Base-by-base conservation (phyloP, 1,140 invertebrate species). In the Zaprionus inermis region DNA sequence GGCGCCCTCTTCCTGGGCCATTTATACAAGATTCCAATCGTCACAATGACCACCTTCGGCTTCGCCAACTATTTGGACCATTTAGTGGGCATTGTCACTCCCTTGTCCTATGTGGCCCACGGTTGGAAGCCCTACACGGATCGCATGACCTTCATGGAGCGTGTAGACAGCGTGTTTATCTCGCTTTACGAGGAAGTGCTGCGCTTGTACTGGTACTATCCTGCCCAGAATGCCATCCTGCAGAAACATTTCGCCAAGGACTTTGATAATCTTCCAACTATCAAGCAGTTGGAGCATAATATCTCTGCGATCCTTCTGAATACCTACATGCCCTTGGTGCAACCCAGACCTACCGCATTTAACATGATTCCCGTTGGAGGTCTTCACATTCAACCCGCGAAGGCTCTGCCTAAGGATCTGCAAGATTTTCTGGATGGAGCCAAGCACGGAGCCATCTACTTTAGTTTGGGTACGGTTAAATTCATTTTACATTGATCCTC, bases 361-460 rank as follows among this genome's bases (percentile, higher is more conserved):
- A 92, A 85, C 14, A 93, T 94, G 55, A 91, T 94, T 4, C 81
- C 92, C 7, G 92, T 94, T 24, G 93, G 92, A 5, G 94, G 94
- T n/a, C 85, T 93, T 38, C 94, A 94, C 63, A 92, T 93, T 30
- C 80, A 85, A n/a, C 65, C 80, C 28, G 18, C 76, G 0, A 92
- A 93, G 67, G 24, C 78, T 0, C 63, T 94, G 64, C 92, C 93
- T 0, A 30, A 88, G 34, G 79, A 91, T 38, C 34, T 92, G 0
- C 56, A 91, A 30, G 70, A 77, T 16, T 92, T 91, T 58, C 52
- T 93, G 5, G 93, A 94, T 66, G 86, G 77, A 1, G 92, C 94
- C 0, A 78, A 72, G 2, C 59, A 94, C 51, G 94, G 94, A 5
- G 94, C 93, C 10, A 93, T 95, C 3, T 95, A 94, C 71, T 94